Percentiles rank a stretch among this genome's conserved stretches.
Evolutionary conservation across 2,888 invertebrate genomes (phyloP).

Genomic region (Orchesella flavescens): DNA sequence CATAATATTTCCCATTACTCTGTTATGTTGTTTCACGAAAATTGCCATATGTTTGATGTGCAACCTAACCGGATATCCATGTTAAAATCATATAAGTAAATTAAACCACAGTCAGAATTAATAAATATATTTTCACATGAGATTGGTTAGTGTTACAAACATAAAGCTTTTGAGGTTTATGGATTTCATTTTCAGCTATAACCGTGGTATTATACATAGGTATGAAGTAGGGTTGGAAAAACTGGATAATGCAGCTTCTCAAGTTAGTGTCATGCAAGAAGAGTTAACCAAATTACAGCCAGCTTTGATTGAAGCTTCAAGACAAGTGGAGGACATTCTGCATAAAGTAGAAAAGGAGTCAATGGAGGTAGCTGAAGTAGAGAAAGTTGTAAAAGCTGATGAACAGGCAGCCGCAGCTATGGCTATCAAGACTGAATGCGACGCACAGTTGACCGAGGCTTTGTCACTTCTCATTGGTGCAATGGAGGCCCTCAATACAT

Average conservation of each 20-base stretch:
- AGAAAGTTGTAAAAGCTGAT: constrained; percentile 85
- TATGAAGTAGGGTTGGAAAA: constrained; percentile 92
- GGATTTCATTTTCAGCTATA: constrained; percentile 18
- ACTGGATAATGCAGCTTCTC: constrained; percentile 85
- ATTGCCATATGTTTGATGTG: too few relatives aligned
- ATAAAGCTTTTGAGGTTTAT: too few relatives aligned
- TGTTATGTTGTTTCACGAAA: too few relatives aligned
- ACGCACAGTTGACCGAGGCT: constrained; percentile 91
- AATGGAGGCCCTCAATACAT: constrained; percentile 88
- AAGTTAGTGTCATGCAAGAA: constrained; percentile 82
- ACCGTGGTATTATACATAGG: constrained; percentile 79
- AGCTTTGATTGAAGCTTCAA: too few relatives aligned
- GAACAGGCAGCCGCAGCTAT: too few relatives aligned
- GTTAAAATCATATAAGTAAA: too few relatives aligned
- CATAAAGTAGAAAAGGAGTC: constrained; percentile 91
- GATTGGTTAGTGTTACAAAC: too few relatives aligned
- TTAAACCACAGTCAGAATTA: too few relatives aligned
- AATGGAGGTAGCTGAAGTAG: constrained; percentile 87
- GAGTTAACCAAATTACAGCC: constrained; percentile 90
- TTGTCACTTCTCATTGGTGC: constrained; percentile 92
- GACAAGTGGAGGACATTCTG: constrained; percentile 91
- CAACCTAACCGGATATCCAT: too few relatives aligned
- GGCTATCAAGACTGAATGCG: constrained; percentile 93
- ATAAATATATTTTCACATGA: too few relatives aligned
- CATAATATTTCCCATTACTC: too few relatives aligned